phyloP scores from a whole-genome alignment of 2,888 invertebrate genomes.

The Panzeria rudis region DNA sequence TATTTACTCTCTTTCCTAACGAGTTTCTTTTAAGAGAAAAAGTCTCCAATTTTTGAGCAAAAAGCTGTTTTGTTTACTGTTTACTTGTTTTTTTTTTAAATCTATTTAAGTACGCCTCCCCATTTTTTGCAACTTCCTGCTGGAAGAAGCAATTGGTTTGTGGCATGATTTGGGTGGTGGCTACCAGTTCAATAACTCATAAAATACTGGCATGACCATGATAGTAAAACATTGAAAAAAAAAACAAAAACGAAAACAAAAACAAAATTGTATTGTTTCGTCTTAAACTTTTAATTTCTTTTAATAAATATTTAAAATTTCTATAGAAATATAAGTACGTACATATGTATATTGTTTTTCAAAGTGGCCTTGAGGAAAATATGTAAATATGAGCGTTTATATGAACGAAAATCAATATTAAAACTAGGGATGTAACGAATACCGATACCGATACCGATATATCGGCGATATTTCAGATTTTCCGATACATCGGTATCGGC shows the following conservation, averaged over 20 bases:
- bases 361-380: background rate
- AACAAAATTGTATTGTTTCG: conserved; percentile 10
- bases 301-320: conserved; percentile 35
- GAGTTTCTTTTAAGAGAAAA: conserved; percentile 36
- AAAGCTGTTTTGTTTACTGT: conserved; percentile 42
- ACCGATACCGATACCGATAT: too few species aligned
- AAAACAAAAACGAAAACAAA: background rate
- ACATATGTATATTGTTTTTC: background rate
- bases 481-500: too few species aligned
- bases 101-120: conserved; percentile 26
- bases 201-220: conserved; percentile 26
- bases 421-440: too few species aligned
- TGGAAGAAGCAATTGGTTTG: background rate
- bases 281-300: conserved; percentile 49
- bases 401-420: too few species aligned
- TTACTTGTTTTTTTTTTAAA: conserved; percentile 33
- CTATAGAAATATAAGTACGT: too few species aligned
- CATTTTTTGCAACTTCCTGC: conserved; percentile 3
- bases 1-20: background rate
- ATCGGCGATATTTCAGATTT: too few species aligned
- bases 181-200: conserved; percentile 27
- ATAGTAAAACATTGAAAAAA: conserved; percentile 10
- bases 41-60: conserved; percentile 57
- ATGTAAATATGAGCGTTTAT: too few species aligned
- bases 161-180: background rate